Conservation (phyloP, 2,888 invertebrate species). For the Spatulosminthurus flaviceps region DNA sequence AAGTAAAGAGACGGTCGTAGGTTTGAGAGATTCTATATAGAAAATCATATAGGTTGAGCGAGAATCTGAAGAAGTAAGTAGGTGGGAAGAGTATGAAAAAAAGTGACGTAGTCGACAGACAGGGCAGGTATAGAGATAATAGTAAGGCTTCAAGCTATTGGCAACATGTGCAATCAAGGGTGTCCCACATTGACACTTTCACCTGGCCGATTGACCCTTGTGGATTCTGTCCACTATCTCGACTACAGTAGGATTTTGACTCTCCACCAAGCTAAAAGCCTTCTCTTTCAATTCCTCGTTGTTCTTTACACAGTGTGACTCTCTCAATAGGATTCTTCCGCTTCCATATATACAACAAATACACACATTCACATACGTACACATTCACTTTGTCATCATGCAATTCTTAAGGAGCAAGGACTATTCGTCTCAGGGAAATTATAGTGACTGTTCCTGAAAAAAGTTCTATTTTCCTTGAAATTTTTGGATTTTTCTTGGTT, state of each 20-base stretch:
- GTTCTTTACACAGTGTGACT: neutral
- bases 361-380: too few species aligned
- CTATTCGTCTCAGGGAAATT: too few species aligned
- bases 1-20: too few species aligned
- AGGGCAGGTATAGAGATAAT: conserved; percentile 1
- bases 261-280: neutral
- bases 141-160: neutral
- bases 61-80: neutral
- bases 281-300: neutral
- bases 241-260: neutral
- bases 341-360: too few species aligned
- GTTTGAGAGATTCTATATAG: neutral
- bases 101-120: conserved; percentile 13
- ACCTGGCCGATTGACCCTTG: conserved; percentile 62
- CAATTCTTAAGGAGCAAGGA: too few species aligned
- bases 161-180: conserved; percentile 49
- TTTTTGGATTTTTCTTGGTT: too few species aligned
- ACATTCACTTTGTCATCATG: too few species aligned
- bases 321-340: neutral
- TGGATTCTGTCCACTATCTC: conserved; percentile 1
- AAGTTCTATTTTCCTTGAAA: too few species aligned
- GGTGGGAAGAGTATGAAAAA: conserved; percentile 15
- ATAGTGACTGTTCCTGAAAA: too few species aligned
- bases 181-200: conserved; percentile 62
- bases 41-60: neutral